Evolutionary conservation across 2,113 vertebrate genomes (phyloP).

Genomic region (Nothocercus nigrocapillus): DNA sequence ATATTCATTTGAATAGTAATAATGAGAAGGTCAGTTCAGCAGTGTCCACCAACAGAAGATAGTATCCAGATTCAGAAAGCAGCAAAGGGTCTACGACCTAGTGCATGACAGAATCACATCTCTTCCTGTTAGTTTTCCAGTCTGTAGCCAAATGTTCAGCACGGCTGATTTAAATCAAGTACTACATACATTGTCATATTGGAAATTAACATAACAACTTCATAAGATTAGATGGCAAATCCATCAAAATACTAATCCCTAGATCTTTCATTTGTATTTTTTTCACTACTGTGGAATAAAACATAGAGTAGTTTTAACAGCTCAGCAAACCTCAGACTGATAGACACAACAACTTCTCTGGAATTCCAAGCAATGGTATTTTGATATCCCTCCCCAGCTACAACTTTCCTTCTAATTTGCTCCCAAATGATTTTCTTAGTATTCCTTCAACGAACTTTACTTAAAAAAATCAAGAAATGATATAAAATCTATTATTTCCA

Average conservation of each 20-base stretch:
- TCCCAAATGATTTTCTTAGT: background rate
- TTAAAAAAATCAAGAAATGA: background rate
- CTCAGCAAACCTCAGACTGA: background rate
- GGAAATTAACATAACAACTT: background rate
- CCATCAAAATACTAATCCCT: background rate
- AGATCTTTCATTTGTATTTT: background rate
- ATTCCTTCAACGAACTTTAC: background rate
- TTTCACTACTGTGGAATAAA: background rate
- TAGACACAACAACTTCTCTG: background rate
- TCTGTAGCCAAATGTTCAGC: background rate
- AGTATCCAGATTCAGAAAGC: background rate
- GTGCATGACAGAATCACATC: accelerated
- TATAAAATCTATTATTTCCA: background rate
- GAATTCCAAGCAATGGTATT: background rate
- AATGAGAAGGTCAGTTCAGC: background rate
- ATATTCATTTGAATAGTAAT: background rate
- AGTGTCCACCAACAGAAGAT: background rate
- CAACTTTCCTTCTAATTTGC: background rate
- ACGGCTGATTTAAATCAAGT: background rate
- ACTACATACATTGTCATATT: background rate
- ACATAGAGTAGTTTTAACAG: background rate
- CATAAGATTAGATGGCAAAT: background rate
- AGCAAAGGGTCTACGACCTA: background rate
- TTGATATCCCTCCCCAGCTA: background rate
- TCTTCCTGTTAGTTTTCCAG: background rate